Evolutionary conservation across 1,140 invertebrate genomes (phyloP).

Genomic region (Whitmania pigra): DNA sequence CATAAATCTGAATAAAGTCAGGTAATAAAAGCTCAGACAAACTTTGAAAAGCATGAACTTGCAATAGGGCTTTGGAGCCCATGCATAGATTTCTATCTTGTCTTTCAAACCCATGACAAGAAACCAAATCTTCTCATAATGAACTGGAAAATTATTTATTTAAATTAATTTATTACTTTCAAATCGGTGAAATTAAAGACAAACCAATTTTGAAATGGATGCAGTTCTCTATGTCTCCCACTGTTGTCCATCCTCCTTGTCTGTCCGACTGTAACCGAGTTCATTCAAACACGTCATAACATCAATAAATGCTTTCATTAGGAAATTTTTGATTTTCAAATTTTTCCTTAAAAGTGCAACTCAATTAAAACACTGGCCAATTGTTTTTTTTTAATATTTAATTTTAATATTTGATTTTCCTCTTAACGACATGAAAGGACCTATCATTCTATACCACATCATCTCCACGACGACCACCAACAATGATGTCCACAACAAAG

Average conservation of each 20-base stretch:
- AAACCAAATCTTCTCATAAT: conserved; percentile 84
- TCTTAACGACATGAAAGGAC: background rate
- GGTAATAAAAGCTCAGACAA: conserved; percentile 54
- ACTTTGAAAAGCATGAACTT: conserved; percentile 99
- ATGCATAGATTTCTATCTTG: conserved; percentile 98
- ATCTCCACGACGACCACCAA: background rate
- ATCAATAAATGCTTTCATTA: background rate
- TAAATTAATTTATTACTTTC: background rate
- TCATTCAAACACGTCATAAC: background rate
- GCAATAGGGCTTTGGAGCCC: conserved; percentile 99
- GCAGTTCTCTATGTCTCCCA: conserved; percentile 93
- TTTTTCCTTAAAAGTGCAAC: background rate
- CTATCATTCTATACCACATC: background rate
- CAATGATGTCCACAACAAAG: too few relatives aligned
- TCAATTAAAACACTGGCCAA: too few relatives aligned
- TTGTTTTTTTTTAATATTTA: too few relatives aligned
- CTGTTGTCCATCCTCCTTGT: conserved; percentile 97
- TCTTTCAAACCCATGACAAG: conserved; percentile 95
- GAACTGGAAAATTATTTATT: conserved; percentile 51
- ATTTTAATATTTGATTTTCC: too few relatives aligned
- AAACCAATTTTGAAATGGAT: conserved; percentile 89
- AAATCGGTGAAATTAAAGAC: background rate
- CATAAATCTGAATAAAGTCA: too few relatives aligned
- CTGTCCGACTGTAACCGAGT: conserved; percentile 63
- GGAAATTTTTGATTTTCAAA: background rate